phyloP scores from a whole-genome alignment of 2,113 vertebrate genomes.

The Pithys albifrons region DNA sequence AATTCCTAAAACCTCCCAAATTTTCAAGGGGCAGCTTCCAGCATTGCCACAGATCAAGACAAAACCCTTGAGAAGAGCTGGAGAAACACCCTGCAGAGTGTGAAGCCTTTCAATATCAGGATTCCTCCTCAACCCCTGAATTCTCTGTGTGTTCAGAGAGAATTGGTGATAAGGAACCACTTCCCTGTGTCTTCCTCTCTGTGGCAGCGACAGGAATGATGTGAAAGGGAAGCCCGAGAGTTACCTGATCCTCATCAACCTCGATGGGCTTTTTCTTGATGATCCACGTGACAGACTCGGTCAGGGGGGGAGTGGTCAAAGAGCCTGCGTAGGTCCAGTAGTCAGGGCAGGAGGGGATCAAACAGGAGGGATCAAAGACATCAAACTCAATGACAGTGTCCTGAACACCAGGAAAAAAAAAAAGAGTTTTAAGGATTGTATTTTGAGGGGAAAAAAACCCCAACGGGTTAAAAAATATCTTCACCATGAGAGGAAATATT shows the following conservation, averaged over 20 bases:
- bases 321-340: constrained; percentile 97
- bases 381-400: constrained; percentile 86
- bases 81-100: neutral
- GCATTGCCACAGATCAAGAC: neutral
- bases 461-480: rapidly evolving
- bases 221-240: neutral
- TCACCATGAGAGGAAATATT: neutral
- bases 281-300: constrained; percentile 93
- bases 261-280: constrained; percentile 93
- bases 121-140: neutral
- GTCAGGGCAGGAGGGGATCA: constrained; percentile 85
- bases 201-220: neutral
- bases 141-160: neutral
- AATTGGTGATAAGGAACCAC: neutral
- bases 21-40: neutral
- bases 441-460: neutral
- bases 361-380: constrained; percentile 85
- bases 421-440: too few species aligned
- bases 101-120: neutral
- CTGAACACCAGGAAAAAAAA: constrained; percentile 57
- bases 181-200: neutral
- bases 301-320: constrained; percentile 91
- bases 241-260: constrained; percentile 93
- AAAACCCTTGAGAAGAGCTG: neutral
- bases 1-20: neutral